These are phyloP conservation scores for Trachelus troglodyta DNA, from an alignment of 2,888 invertebrate species.

Conservation along the genomic window DNA sequence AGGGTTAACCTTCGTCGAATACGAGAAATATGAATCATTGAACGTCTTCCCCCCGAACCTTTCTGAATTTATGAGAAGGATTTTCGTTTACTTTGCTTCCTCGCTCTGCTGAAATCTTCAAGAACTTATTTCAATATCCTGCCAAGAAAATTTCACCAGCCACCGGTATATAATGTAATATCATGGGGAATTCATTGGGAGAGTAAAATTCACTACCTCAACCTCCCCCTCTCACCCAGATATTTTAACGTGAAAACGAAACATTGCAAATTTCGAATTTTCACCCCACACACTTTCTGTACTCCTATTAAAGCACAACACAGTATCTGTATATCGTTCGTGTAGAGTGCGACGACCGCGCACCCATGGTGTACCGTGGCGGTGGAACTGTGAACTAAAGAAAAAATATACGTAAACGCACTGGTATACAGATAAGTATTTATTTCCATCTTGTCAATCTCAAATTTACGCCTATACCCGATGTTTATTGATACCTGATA, in stretches of 20 bases:
- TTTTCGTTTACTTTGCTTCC: not conserved
- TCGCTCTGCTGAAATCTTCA: not conserved
- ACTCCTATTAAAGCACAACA: not conserved
- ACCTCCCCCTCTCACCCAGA: rapidly evolving
- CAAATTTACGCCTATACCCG: not conserved
- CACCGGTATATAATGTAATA: not conserved
- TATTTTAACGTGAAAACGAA: not conserved
- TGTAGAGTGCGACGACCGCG: not conserved
- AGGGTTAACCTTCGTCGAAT: not conserved
- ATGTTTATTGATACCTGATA: not conserved
- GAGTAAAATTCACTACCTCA: not conserved
- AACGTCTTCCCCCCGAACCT: not conserved
- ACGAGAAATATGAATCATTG: conserved; percentile 7
- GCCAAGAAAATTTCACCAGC: not conserved
- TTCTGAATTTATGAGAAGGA: not conserved
- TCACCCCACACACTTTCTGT: not conserved
- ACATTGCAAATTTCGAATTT: not conserved
- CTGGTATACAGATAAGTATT: not conserved
- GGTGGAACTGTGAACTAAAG: not conserved
- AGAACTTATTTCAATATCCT: not conserved
- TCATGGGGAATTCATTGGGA: not conserved
- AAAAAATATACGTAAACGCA: not conserved
- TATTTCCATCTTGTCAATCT: not conserved
- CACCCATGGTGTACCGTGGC: not conserved
- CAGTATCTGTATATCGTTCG: not conserved